phyloP scores from a whole-genome alignment of 2,888 invertebrate species.

The Antitype chi region DNA sequence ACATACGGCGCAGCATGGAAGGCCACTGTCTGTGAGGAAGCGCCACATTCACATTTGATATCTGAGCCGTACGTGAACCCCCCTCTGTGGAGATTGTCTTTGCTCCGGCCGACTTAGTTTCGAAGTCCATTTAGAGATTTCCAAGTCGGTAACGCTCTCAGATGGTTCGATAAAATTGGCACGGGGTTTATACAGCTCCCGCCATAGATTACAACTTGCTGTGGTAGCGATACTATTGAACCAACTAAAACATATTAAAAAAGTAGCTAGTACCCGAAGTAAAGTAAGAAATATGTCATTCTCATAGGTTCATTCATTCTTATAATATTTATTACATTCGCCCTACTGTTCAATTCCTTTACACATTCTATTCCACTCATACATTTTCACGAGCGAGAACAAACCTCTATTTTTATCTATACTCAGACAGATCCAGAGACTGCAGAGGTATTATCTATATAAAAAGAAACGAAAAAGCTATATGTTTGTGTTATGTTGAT shows the following conservation, averaged over 20 bases:
- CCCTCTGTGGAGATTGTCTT: too few relatives aligned
- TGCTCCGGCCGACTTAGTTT: too few relatives aligned
- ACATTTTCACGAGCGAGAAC: constrained; percentile 1
- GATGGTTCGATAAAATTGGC: too few relatives aligned
- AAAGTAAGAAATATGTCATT: background rate
- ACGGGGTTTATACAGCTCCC: too few relatives aligned
- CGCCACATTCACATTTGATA: too few relatives aligned
- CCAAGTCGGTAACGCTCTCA: too few relatives aligned
- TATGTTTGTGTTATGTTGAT: constrained; percentile 40
- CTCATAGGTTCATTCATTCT: background rate
- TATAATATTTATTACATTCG: background rate
- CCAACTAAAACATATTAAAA: background rate
- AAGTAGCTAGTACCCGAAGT: background rate
- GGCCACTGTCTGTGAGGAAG: too few relatives aligned
- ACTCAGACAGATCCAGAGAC: background rate
- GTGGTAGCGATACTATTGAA: background rate
- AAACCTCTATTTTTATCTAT: background rate
- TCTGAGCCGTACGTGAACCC: too few relatives aligned
- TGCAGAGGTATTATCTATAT: background rate
- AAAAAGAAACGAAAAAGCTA: constrained; percentile 24
- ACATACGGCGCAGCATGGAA: too few relatives aligned
- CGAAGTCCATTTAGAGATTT: too few relatives aligned
- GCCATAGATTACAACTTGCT: too few relatives aligned
- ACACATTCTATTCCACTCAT: background rate
- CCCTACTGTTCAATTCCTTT: background rate